A percentile compares a stretch with the other conserved stretches of the same genome.
phyloP scores from a whole-genome alignment of 2,797 vertebrate genomes.

The Macropodus opercularis region DNA sequence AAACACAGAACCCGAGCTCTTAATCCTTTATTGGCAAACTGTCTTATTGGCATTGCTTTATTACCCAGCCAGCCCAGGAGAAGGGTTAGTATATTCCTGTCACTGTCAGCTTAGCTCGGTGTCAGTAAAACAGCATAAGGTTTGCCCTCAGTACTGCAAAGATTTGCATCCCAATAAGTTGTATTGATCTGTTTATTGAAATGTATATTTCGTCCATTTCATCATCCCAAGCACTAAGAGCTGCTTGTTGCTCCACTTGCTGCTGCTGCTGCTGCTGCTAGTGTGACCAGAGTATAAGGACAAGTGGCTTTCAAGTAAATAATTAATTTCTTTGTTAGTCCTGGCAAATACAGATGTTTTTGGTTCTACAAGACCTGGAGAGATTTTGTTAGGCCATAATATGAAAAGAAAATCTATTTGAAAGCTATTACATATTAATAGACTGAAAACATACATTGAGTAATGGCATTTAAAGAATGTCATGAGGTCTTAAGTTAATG shows the following conservation, averaged over 20 bases:
- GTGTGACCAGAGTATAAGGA: neutral
- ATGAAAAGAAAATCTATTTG: neutral
- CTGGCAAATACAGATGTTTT: neutral
- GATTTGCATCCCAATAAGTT: neutral
- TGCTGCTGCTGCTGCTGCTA: neutral
- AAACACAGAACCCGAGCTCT: constrained; percentile 43
- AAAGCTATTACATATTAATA: neutral
- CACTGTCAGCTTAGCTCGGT: constrained; percentile 9
- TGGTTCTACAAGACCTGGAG: neutral
- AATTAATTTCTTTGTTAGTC: neutral
- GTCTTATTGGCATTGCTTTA: constrained; percentile 47
- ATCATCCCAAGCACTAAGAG: neutral
- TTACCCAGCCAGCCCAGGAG: constrained; percentile 13
- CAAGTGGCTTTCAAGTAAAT: neutral
- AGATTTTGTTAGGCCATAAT: neutral
- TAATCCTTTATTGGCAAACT: constrained; percentile 60
- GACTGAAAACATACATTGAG: neutral
- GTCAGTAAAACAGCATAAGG: neutral
- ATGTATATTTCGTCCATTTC: neutral
- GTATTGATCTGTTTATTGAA: neutral
- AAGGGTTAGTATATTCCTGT: constrained; percentile 16
- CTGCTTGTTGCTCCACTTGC: neutral
- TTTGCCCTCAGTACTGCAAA: neutral
- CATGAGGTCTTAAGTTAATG: neutral
- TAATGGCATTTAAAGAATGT: neutral